phyloP scores from a whole-genome alignment of 2,888 invertebrate species.

The Tenodera sinensis region DNA sequence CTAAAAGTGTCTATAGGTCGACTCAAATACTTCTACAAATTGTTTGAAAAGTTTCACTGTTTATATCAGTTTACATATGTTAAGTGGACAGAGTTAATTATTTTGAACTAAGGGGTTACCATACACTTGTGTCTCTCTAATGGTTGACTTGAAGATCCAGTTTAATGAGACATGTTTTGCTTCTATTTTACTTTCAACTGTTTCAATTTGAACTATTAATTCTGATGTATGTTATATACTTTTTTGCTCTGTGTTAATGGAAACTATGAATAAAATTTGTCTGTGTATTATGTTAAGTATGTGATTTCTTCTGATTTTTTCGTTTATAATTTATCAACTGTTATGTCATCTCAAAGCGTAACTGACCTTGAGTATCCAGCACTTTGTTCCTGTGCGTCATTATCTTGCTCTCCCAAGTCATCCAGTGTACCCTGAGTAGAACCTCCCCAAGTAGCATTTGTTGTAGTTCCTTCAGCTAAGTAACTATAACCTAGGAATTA shows the following conservation, averaged over 20 bases:
- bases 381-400: constrained; percentile 27
- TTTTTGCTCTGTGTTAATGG: neutral
- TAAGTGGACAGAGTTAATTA: too few species aligned
- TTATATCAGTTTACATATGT: too few species aligned
- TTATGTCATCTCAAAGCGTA: neutral
- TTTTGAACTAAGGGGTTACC: too few species aligned
- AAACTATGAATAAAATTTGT: neutral
- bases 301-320: neutral
- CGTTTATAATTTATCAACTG: neutral
- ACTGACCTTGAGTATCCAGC: constrained; percentile 24
- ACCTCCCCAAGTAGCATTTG: constrained; percentile 30
- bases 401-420: constrained; percentile 29
- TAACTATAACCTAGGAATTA: neutral
- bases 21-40: too few species aligned
- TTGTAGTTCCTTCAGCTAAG: constrained; percentile 22
- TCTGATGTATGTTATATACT: too few species aligned
- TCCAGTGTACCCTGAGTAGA: constrained; percentile 25
- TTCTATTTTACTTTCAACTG: too few species aligned
- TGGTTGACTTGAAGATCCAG: too few species aligned
- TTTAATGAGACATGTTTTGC: too few species aligned
- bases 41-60: too few species aligned
- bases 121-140: too few species aligned
- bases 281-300: neutral
- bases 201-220: too few species aligned
- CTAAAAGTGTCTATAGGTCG: too few species aligned